Evolutionary conservation across 2,888 invertebrate genomes (phyloP), one percentile per base, ranked within the genome.

Genomic region (Troides helena): DNA sequence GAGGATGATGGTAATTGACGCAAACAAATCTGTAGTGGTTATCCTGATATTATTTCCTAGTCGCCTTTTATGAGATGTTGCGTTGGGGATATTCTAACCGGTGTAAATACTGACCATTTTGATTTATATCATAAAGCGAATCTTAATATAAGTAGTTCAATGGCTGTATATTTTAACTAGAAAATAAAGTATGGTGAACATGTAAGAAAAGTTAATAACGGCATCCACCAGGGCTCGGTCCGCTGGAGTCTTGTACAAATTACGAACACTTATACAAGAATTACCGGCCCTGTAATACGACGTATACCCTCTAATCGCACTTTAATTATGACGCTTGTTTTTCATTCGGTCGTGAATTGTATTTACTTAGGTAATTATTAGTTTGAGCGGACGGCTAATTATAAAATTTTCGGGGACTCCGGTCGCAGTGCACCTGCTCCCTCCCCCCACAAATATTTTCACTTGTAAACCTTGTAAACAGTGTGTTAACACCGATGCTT

Each of bases 361-460:
- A 83, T 84, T 86, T 82, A 83, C 79, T 84, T 81, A 80, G 78
- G 80, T 85, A 86, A 85, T 86, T 83, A 82, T 81, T 79, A 77
- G 74, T 78, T 81, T 75, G 78, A 76, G 75, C 74, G 77, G 77
- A 75, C 79, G 75, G 80, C 78, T 84, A 82, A 84, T 85, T 83
- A 83, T 80, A 78, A 82, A 80, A 80, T 80, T 80, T 80, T 66
- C 73, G 80, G 81, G 82, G 75, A 74, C 72, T 65, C 65, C 65
- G 62, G 23, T 65, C 62, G 69, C 68, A 65, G 62, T 50, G 69
- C 69, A 69, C 69, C 69, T 69, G 69, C 69, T 65, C 21, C 65
- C 2, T 8, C 43, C 43, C 1, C 10, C 43, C 46, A 69, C 62
- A 65, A 69, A 62, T 69, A 65, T 69, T 69, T 65, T 62, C 56